Evolutionary conservation across 2,888 invertebrate species (phyloP), one percentile per base, ranked within the genome.

Genomic region (Adelognathus sp.): DNA sequence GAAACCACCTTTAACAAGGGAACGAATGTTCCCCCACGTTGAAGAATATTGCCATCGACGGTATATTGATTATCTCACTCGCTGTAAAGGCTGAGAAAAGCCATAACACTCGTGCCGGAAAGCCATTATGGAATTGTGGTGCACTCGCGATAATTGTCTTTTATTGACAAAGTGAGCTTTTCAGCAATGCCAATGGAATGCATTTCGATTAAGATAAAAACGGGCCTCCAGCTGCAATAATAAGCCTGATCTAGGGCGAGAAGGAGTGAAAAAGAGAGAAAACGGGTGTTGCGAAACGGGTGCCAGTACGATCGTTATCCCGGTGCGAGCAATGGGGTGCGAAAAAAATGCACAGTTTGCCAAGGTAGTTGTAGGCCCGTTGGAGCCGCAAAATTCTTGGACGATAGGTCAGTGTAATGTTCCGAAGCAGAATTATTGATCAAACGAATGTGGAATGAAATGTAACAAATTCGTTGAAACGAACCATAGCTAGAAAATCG

Each of bases 141-240:
- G 71, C 60, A 71, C 71, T 60, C 33, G 16, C 41, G 60, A 52
- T 71, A 76, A 52, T 50, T 6, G 39, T 36, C 33, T 36, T 44
- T 27, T 4, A 7, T 24, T 11, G 21, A 46, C 21, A 1, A 46
- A 46, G 46, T 24, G n/a, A 24, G 4, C 14, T 36, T 24, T 7
- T 33, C 56, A 1, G 24, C n/a, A 46, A 24, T 21, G 11, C 3
- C n/a, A 46, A 24, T 46, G 24, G 11, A 46, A 18, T 33, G 36
- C 29, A 18, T 1, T 11, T 29, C 9, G 16, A 61, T 39, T 46
- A 46, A 24, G 7, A 18, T 46, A 46, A 46, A 21, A 4, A 24
- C 46, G 4, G 24, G 21, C 50, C 5, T 50, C n/a, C 1, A 24
- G n/a, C 6, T 24, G 50, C 4, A 24, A 24, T 46, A 46, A 46